Percentiles rank a stretch among this genome's conserved stretches.
phyloP scores from a whole-genome alignment of 2,888 invertebrate species.

The Drosophila atripex region DNA sequence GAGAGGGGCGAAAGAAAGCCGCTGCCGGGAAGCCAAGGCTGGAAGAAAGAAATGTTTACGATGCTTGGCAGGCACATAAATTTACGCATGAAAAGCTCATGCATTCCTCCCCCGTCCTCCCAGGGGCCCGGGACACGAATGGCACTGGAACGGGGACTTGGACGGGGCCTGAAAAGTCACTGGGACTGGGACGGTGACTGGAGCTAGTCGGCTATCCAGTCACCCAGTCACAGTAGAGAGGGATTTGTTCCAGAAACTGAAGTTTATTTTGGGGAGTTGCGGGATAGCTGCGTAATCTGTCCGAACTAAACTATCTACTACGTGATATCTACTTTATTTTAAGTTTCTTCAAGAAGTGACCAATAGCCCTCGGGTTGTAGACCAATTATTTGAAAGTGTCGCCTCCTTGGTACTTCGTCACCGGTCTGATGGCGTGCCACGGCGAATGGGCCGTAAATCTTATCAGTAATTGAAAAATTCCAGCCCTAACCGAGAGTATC shows the following conservation, averaged over 20 bases:
- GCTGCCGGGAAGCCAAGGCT: conserved; percentile 11
- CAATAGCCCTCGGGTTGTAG: background rate
- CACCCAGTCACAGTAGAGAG: conserved; percentile 3
- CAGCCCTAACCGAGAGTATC: conserved; percentile 58
- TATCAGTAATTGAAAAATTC: conserved; percentile 50
- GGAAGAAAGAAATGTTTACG: conserved; percentile 74
- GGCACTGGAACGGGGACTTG: conserved; percentile 21
- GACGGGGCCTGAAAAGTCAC: background rate
- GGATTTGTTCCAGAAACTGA: background rate
- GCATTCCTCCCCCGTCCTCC: conserved; percentile 27
- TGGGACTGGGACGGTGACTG: conserved; percentile 2
- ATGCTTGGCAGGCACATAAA: conserved; percentile 75
- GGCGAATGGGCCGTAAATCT: conserved; percentile 46
- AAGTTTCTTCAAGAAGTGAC: no score
- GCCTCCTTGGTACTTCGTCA: conserved; percentile 20
- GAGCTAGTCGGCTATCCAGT: conserved; percentile 20
- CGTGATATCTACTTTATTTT: no score
- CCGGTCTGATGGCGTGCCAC: conserved; percentile 29
- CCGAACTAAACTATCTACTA: no score
- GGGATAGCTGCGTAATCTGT: no score
- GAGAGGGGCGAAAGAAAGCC: conserved; percentile 44
- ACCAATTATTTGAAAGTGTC: conserved; percentile 8
- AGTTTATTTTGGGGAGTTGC: background rate
- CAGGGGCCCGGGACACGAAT: conserved; percentile 5
- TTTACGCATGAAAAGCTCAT: conserved; percentile 76